These are phyloP conservation scores for Tinea semifulvella DNA, from an alignment of 2,888 invertebrate species.

Conservation along the genomic window DNA sequence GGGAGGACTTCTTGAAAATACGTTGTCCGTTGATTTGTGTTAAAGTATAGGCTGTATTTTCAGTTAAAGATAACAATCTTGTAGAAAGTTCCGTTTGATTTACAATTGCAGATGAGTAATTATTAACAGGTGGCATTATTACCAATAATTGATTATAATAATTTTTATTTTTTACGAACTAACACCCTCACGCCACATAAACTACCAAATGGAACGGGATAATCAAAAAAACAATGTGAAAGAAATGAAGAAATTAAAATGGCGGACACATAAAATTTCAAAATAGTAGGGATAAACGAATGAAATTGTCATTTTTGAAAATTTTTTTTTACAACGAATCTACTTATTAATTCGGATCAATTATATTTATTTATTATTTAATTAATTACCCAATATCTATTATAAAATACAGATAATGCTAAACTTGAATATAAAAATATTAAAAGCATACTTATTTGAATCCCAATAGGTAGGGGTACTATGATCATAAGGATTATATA, in stretches of 20 bases:
- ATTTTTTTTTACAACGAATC: too few species aligned
- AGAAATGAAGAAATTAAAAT: not conserved
- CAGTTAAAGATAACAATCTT: constrained; percentile 58
- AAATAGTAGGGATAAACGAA: not conserved
- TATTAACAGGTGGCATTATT: not conserved
- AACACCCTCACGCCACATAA: not conserved
- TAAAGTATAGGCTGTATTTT: constrained; percentile 57
- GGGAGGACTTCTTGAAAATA: constrained; percentile 70
- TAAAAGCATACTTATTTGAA: too few species aligned
- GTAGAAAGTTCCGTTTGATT: constrained; percentile 45
- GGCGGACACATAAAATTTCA: not conserved
- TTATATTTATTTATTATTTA: too few species aligned
- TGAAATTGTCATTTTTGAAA: not conserved
- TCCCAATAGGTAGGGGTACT: too few species aligned
- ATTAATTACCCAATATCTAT: too few species aligned
- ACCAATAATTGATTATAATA: constrained; percentile 1
- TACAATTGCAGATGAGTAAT: constrained; percentile 2
- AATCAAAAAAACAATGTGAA: not conserved
- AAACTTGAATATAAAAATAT: too few species aligned
- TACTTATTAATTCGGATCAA: too few species aligned
- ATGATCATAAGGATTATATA: too few species aligned
- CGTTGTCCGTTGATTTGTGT: constrained; percentile 76
- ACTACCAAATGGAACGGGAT: not conserved
- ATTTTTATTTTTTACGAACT: too few species aligned
- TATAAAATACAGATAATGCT: too few species aligned